Conservation (phyloP, 2,888 invertebrate genomes). For the Cremastinae sp. region DNA sequence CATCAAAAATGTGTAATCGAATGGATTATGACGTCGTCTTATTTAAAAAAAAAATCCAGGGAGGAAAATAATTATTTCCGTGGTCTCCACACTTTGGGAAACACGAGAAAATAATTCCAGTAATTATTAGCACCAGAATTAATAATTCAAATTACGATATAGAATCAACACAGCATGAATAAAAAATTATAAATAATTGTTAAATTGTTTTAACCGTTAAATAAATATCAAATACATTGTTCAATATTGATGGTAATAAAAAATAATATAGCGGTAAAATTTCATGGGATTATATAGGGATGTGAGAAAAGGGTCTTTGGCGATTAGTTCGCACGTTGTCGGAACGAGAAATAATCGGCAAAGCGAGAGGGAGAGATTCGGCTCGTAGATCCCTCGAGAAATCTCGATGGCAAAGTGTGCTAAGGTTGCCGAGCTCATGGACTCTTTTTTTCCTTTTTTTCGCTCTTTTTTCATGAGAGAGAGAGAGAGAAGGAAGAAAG, state of each 20-base stretch:
- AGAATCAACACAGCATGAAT: too few species aligned
- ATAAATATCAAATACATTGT: background rate
- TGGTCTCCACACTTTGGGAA: too few species aligned
- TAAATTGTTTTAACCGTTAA: too few species aligned
- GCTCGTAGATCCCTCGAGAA: constrained; percentile 28
- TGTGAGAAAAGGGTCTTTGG: background rate
- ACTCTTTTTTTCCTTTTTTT: constrained; percentile 14
- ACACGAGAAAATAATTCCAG: too few species aligned
- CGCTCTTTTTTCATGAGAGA: background rate
- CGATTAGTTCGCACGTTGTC: constrained; percentile 39
- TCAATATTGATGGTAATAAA: constrained; percentile 6
- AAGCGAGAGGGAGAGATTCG: constrained; percentile 27
- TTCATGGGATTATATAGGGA: too few species aligned
- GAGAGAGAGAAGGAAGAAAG: constrained; percentile 29
- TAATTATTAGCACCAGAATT: too few species aligned
- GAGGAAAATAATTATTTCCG: too few species aligned
- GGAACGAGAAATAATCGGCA: constrained; percentile 21
- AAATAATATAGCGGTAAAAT: background rate
- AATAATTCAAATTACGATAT: too few species aligned
- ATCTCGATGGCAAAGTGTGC: constrained; percentile 4
- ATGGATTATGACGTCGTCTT: too few species aligned
- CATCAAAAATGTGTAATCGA: too few species aligned
- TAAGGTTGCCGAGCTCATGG: background rate
- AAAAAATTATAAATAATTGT: too few species aligned
- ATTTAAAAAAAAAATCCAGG: too few species aligned